Evolutionary conservation across 2,113 vertebrate genomes (phyloP).

Genomic region (Ctenomys sociabilis): DNA sequence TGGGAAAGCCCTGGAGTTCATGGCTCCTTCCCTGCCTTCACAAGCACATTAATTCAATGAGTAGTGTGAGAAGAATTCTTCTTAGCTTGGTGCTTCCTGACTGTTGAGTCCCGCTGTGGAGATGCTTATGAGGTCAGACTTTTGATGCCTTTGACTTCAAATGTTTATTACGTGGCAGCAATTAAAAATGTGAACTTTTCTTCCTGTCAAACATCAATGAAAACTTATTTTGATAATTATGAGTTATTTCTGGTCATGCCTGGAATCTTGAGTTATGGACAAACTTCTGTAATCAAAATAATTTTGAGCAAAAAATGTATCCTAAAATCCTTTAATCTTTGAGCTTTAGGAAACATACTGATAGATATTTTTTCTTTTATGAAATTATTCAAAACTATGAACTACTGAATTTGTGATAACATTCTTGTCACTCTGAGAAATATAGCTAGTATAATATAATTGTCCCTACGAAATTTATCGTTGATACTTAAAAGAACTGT

Average conservation of each 20-base stretch:
- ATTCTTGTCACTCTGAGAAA: not conserved
- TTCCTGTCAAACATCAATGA: conserved; percentile 9
- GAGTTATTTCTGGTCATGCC: not conserved
- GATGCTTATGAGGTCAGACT: not conserved
- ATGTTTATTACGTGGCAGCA: not conserved
- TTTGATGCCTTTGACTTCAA: not conserved
- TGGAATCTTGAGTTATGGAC: not conserved
- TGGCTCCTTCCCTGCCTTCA: not conserved
- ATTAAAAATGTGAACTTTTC: not conserved
- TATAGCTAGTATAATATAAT: not conserved
- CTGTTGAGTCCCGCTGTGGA: not conserved
- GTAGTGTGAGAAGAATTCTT: not conserved
- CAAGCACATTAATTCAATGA: not conserved
- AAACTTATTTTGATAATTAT: not conserved
- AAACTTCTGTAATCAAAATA: conserved; percentile 41
- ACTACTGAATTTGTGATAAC: not conserved
- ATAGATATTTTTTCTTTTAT: not conserved
- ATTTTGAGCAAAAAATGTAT: not conserved
- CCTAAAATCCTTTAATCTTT: not conserved
- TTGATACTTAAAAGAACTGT: conserved; percentile 9
- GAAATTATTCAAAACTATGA: conserved; percentile 4
- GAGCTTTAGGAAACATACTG: not conserved
- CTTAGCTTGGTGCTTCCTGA: not conserved
- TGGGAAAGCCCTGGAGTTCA: fast-evolving
- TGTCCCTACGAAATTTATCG: not conserved